Base-by-base conservation (phyloP, 2,888 invertebrate species). In the Eremobia ochroleuca region DNA sequence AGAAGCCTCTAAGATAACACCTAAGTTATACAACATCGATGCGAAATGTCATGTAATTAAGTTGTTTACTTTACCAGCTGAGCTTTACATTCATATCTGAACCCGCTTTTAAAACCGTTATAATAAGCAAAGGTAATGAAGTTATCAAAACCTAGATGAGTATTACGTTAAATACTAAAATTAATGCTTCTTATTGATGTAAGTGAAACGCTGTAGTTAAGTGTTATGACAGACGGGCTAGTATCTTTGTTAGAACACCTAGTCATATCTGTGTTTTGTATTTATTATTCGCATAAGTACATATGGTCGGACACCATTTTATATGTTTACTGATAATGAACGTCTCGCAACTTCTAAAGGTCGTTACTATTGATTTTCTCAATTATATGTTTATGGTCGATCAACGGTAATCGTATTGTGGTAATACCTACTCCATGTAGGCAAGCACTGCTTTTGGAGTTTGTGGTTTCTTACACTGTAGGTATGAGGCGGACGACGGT, bases 331-430 rank as follows among this genome's bases (percentile, higher is more conserved):
- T 80, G 25, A 52, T 70, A 28, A 66, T 72, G 21, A 80, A 80
- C 59, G 72, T 28, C 9, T 72, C 52, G 49, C 65, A 79, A 72
- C 43, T 66, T 31, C 66, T 28, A 66, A 59, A 72, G 46, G 79
- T 79, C 68, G 34, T 21, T 46, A 72, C 0, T 78, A 52, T 79
- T 72, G 66, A 52, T 72, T 79, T 66, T 67, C 43, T 46, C 46
- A 66, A 55, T 67, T 80, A 67, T 43, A 52, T 1, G 40, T 34
- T 40, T 67, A 34, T 55, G 28, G 13, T 34, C 43, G 59, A 49
- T 79, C 34, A 79, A 77, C 79, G 34, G 79, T 77, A 69, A 62
- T 55, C 28, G 28, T 69, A 69, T 52, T 69, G 34, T 68, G 34
- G 40, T 67, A 43, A 43, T 67, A 43, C 13, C 58, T 31, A 58